Evolutionary conservation across 23 tunicate genomes (phyloP), one percentile per base, ranked within the genome.

Genomic region (Styela plicata): DNA sequence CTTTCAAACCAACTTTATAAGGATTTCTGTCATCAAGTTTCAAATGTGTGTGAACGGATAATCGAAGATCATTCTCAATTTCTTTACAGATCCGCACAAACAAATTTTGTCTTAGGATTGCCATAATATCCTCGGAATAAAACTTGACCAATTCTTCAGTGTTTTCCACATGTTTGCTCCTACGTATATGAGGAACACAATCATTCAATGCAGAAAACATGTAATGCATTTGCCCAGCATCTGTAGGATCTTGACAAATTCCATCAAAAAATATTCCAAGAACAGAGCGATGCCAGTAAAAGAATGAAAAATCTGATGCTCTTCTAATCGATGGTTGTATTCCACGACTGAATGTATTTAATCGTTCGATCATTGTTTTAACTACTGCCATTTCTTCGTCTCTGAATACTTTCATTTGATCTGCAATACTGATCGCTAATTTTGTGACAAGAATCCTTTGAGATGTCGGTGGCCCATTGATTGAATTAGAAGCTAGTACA

Each of bases 11-110:
- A 63, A 88, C 88, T 27, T 78, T 82, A 78, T 85, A 93, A 18
- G 98, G 98, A 70, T 93, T 93, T 20, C 98, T 82, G 52, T 93
- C 98, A 80, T 93, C 91, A 63, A 93, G 44, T 77, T 93, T 88
- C 63, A 93, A 78, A 76, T 93, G 98, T 22, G 93, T 93, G 83
- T 93, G 98, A 22, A 93, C 98, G 1, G 98, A 93, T 27, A 93
- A 63, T 13, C 98, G 87, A 35, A 93, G 78, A 33, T 93, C 98
- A 33, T 88, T 88, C 73, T 93, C 98, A 20, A 93, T 86, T 70
- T 93, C 98, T 82, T 93, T 88, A 82, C 89, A 93, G 2, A 93
- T 82, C 31, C 67, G 81, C 32, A 84, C 89, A 22, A 93, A 64
- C 25, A 93, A 74, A 33, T 76, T 52, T 25, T 85, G 85, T 74